Percentiles rank a stretch among this genome's conserved stretches.
These are phyloP conservation scores for Nomada lathburiana DNA, from an alignment of 2,888 invertebrate genomes.

Conservation along the genomic window DNA sequence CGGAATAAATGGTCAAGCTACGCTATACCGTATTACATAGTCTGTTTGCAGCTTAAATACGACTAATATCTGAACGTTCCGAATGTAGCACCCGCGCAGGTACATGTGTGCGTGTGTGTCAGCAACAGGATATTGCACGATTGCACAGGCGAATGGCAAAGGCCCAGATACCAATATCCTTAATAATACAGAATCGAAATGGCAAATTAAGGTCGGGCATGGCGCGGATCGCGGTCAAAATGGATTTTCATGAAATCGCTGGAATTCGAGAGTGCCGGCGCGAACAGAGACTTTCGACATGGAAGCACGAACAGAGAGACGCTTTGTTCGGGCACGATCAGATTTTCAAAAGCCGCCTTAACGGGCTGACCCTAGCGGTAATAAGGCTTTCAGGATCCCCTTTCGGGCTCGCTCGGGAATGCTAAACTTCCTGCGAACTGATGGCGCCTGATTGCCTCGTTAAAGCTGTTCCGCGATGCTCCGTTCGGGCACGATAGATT, in stretches of 20 bases:
- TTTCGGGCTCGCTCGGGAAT: constrained; percentile 56
- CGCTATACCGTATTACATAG: neutral
- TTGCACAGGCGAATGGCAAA: constrained; percentile 18
- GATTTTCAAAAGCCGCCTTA: constrained; percentile 66
- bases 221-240: constrained; percentile 22
- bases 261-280: constrained; percentile 22
- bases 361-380: constrained; percentile 55
- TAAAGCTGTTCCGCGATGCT: constrained; percentile 61
- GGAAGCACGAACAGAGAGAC: constrained; percentile 10
- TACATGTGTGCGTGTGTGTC: neutral
- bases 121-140: constrained; percentile 48
- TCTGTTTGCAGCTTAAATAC: neutral
- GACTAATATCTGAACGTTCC: constrained; percentile 14
- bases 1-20: neutral
- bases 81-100: neutral
- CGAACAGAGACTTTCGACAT: neutral
- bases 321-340: constrained; percentile 66
- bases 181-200: constrained; percentile 34
- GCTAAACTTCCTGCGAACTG: constrained; percentile 64
- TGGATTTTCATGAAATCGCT: constrained; percentile 38
- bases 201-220: constrained; percentile 48
- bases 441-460: constrained; percentile 63
- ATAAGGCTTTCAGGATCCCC: constrained; percentile 68
- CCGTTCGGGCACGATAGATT: constrained; percentile 30
- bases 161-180: constrained; percentile 49